Conservation (phyloP, 2,113 vertebrate species). For the Hippocampus barbouri region DNA sequence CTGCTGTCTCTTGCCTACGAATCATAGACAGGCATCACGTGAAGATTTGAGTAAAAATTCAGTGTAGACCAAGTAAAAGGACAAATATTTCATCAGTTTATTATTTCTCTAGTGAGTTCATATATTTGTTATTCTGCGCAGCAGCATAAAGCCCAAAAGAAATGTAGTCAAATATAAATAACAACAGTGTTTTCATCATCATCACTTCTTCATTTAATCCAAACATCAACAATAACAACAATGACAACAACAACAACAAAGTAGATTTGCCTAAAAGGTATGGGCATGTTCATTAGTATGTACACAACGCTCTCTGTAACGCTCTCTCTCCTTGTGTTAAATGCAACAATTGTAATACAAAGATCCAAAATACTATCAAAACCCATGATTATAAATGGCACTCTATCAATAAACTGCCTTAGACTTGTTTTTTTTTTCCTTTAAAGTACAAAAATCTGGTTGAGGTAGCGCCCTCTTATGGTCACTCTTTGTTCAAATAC, state of each 20-base stretch:
- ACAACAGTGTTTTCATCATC: slow-evolving; percentile 72
- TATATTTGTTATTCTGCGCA: slow-evolving; percentile 75
- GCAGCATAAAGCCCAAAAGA: slow-evolving; percentile 70
- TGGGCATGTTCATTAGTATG: slow-evolving; percentile 66
- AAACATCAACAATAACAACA: slow-evolving; percentile 58
- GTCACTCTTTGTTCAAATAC: slow-evolving; percentile 80
- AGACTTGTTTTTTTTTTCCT: slow-evolving; percentile 70
- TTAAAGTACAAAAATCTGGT: slow-evolving; percentile 78
- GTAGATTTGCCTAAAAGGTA: slow-evolving; percentile 58
- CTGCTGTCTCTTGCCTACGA: neutral
- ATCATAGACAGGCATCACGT: neutral
- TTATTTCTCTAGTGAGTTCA: slow-evolving; percentile 78
- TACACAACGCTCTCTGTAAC: slow-evolving; percentile 74
- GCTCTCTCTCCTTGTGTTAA: slow-evolving; percentile 67
- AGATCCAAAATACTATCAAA: slow-evolving; percentile 83
- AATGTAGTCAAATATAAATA: slow-evolving; percentile 80
- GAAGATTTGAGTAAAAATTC: neutral
- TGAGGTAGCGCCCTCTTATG: slow-evolving; percentile 79
- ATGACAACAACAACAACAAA: neutral
- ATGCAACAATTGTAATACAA: slow-evolving; percentile 81
- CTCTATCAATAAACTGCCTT: slow-evolving; percentile 75
- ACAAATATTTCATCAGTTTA: slow-evolving; percentile 7
- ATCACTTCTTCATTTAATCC: slow-evolving; percentile 73
- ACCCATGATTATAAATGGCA: slow-evolving; percentile 82
- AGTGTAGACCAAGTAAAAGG: neutral